Percentiles rank a stretch among this genome's conserved stretches.
phyloP scores from a whole-genome alignment of 2,113 vertebrate genomes.

The Labeo rohita region DNA sequence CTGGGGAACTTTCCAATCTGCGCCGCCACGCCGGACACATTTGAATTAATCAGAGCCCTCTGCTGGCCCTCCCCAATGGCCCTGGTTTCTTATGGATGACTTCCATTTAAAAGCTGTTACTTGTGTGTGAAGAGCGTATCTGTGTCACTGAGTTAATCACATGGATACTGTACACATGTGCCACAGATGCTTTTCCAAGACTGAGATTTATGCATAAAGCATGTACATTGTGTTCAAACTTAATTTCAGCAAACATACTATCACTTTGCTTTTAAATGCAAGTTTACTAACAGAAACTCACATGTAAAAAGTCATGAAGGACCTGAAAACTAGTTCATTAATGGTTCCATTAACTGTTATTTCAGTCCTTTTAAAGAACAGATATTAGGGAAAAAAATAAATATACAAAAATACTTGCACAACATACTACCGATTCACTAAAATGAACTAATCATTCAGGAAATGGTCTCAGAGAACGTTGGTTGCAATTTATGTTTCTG shows the following conservation, averaged over 20 bases:
- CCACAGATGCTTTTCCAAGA: slow-evolving; percentile 18
- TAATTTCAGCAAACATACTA: neutral
- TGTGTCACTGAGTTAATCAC: slow-evolving; percentile 56
- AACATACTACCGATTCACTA: no score
- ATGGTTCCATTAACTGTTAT: neutral
- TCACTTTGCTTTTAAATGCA: neutral
- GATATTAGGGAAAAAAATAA: neutral
- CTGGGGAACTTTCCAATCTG: slow-evolving; percentile 63
- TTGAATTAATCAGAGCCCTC: slow-evolving; percentile 57
- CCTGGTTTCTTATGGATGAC: slow-evolving; percentile 68
- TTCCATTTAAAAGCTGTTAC: slow-evolving; percentile 61
- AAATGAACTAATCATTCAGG: no score
- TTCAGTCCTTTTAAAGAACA: neutral
- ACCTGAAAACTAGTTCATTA: slow-evolving; percentile 28
- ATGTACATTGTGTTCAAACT: neutral
- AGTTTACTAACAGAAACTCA: neutral
- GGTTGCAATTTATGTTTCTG: neutral
- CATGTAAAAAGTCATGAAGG: neutral
- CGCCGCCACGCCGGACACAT: slow-evolving; percentile 52
- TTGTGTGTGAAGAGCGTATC: slow-evolving; percentile 53
- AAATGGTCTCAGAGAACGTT: no score
- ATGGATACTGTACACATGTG: slow-evolving; percentile 47
- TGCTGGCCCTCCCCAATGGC: slow-evolving; percentile 52
- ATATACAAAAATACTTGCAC: neutral
- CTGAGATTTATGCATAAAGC: neutral